Base-by-base conservation (phyloP, 2,888 invertebrate genomes). In the Chironomus tentans region DNA sequence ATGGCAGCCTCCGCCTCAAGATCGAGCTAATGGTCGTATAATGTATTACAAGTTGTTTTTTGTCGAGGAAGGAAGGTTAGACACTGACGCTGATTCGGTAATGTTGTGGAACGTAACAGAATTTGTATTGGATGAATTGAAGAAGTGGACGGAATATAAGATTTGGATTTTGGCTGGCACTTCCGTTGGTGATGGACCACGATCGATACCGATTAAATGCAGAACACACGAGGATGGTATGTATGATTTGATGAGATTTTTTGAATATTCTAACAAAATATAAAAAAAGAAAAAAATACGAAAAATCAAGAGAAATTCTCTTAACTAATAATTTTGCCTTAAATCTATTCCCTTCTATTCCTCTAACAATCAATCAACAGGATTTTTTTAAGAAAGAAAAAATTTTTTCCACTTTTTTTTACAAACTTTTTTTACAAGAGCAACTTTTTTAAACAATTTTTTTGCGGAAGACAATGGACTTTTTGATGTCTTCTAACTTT, bases 171-270 rank as follows among this genome's bases (percentile, higher is more conserved):
- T 95, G 80, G 98, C 98, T 79, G 96, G 96, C 82, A 98, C 98
- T 81, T 92, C 91, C 81, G 95, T 97, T 80, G 98, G 98, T 82
- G 96, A 97, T 85, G 98, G 98, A 78, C 98, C 94, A 78, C 90
- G 92, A 81, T 96, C 96, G 80, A 92, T 92, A 85, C 95, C 95
- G 78, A 92, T 97, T 87, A 90, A 91, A 82, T 92, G 96, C 81
- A 92, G 92, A 87, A 98, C 98, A 80, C 94, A 94, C 84, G 98
- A 98, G 92, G 97, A 97, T 91, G 98, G 98, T 98, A 97, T 92
- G 97, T 93, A 83, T 84, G 78, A 70, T 47, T 70, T 24, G 38
- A 38, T 38, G 38, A 38, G 38, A 38, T 10, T 38, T 68, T 46
- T 78, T 73, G 77, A 74, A 38, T 38, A 38, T 38, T 2, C 38